These are phyloP conservation scores for Andrena trimmerana DNA, from an alignment of 2,888 invertebrate species.

Conservation along the genomic window DNA sequence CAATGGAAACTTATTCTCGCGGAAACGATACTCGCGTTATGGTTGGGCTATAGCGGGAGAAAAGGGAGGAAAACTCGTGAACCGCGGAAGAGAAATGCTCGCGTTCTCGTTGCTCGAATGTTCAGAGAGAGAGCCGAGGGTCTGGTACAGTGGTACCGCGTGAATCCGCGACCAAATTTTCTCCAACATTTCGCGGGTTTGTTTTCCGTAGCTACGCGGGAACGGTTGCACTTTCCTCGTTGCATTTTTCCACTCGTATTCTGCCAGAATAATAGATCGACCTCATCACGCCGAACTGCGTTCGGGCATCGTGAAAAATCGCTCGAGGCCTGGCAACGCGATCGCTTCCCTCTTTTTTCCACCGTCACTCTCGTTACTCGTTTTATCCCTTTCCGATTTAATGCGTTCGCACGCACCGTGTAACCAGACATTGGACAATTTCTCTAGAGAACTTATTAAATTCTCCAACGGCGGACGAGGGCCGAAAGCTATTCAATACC, in stretches of 20 bases:
- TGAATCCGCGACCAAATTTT: slow-evolving; percentile 7
- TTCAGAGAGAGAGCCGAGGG: neutral
- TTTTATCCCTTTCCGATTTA: slow-evolving; percentile 4
- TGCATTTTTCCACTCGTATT: neutral
- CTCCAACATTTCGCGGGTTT: neutral
- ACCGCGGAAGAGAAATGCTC: slow-evolving; percentile 20
- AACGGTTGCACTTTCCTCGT: neutral
- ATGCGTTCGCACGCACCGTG: slow-evolving; percentile 1
- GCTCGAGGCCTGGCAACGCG: neutral
- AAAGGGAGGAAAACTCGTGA: slow-evolving; percentile 17
- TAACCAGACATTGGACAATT: neutral
- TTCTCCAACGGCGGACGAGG: neutral
- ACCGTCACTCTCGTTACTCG: neutral
- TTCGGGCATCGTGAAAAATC: slow-evolving; percentile 20
- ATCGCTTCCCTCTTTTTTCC: neutral
- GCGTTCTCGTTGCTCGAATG: slow-evolving; percentile 2
- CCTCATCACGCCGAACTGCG: slow-evolving; percentile 4
- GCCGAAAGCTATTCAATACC: neutral
- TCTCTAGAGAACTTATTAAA: neutral
- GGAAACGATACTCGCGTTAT: slow-evolving; percentile 45
- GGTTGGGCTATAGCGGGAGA: neutral
- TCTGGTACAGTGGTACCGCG: neutral
- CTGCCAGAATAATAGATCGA: slow-evolving; percentile 1
- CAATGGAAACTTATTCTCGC: slow-evolving; percentile 24
- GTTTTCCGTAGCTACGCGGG: neutral